phyloP scores from a whole-genome alignment of 2,113 vertebrate genomes.

The Channa argus region DNA sequence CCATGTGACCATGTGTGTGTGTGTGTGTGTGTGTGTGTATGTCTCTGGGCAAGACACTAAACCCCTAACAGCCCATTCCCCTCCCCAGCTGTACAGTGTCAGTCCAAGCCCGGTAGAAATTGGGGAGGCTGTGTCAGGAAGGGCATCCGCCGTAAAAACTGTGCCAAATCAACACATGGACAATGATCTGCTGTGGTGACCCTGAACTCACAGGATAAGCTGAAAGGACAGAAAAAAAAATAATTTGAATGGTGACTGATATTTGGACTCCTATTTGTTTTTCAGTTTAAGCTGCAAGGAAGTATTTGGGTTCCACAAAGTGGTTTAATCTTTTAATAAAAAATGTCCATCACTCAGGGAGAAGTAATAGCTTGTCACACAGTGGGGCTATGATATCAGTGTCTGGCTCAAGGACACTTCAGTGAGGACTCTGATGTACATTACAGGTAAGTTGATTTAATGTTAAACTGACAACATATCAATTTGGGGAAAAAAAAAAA shows the following conservation, averaged over 20 bases:
- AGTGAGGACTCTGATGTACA: conserved; percentile 1
- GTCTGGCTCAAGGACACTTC: conserved; percentile 66
- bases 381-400: conserved; percentile 3
- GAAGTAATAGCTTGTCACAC: background rate
- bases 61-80: no score
- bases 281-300: conserved; percentile 8
- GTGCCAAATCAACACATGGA: no score
- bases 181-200: no score
- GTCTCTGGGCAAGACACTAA: no score
- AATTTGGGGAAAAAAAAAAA: background rate
- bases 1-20: no score
- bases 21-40: no score
- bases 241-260: background rate
- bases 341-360: background rate
- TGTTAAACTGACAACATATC: background rate
- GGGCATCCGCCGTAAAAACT: no score
- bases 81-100: no score
- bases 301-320: background rate
- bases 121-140: no score
- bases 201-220: no score
- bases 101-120: no score
- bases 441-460: background rate
- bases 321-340: background rate
- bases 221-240: background rate
- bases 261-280: background rate